These are phyloP conservation scores for Eufriesea mexicana DNA, from an alignment of 1,140 invertebrate species.

Conservation along the genomic window DNA sequence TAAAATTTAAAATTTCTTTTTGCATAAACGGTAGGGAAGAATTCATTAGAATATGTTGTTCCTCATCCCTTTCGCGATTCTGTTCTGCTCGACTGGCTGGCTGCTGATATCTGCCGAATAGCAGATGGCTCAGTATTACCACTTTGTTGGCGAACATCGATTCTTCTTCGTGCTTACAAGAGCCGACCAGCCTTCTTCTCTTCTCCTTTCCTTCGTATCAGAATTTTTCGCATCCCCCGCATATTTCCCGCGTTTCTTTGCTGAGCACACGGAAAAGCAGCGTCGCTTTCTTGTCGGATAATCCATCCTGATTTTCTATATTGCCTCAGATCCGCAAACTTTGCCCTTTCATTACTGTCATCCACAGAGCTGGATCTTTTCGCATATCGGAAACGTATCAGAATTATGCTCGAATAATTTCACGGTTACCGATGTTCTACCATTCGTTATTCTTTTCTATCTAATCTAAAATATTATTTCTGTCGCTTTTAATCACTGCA, in stretches of 20 bases:
- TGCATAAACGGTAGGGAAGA: neutral
- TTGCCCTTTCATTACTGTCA: conserved; percentile 25
- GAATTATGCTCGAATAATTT: neutral
- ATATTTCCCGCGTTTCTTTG: conserved; percentile 40
- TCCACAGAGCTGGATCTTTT: neutral
- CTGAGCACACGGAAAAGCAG: conserved; percentile 22
- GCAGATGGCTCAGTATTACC: conserved; percentile 31
- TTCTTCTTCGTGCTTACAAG: conserved; percentile 52
- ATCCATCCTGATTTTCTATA: conserved; percentile 48
- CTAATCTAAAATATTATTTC: no score
- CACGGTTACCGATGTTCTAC: neutral
- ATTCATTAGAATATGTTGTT: conserved; percentile 17
- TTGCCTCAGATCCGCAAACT: conserved; percentile 19
- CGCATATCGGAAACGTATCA: neutral
- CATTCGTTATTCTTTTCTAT: no score
- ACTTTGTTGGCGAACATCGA: conserved; percentile 53
- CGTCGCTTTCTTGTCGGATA: conserved; percentile 27
- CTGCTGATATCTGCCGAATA: conserved; percentile 45
- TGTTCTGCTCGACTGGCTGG: conserved; percentile 13
- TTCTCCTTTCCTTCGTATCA: neutral
- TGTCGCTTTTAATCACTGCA: no score
- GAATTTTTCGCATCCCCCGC: conserved; percentile 40
- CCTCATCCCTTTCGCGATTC: neutral
- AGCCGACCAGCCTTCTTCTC: neutral
- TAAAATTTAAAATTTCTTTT: neutral